phyloP scores from a whole-genome alignment of 2,797 vertebrate species.

The Tinamus major region DNA sequence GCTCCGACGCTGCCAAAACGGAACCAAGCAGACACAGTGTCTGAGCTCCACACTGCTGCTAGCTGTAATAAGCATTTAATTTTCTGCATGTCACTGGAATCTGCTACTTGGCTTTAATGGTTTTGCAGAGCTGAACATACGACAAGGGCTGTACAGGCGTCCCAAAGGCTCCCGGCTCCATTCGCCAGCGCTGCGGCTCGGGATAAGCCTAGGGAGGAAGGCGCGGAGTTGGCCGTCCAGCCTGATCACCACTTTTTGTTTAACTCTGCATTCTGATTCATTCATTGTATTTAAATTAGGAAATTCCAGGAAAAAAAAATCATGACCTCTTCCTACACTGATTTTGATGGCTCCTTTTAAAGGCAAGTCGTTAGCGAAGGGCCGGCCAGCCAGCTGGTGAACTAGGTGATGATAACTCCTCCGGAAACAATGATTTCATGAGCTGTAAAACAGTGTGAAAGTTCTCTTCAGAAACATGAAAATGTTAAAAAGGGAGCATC shows the following conservation, averaged over 20 bases:
- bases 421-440: slow-evolving; percentile 11
- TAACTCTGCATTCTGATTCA: background rate
- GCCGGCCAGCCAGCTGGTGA: slow-evolving; percentile 1
- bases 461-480: background rate
- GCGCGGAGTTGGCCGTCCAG: background rate
- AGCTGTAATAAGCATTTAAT: background rate
- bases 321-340: background rate
- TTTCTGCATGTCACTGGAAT: background rate
- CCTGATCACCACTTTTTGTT: background rate
- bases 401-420: background rate
- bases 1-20: accelerated
- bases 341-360: slow-evolving; percentile 20
- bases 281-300: background rate
- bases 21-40: background rate
- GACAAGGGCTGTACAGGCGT: background rate
- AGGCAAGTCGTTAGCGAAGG: background rate
- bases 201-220: background rate
- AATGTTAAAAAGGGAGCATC: background rate
- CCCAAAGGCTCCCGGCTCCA: slow-evolving; percentile 4
- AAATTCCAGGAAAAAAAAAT: background rate
- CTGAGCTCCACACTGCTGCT: background rate
- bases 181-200: background rate
- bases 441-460: background rate
- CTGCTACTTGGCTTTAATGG: background rate
- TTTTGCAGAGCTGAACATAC: slow-evolving; percentile 12